Conservation (phyloP, 2,797 vertebrate genomes). For the Coccyzus lansbergi region DNA sequence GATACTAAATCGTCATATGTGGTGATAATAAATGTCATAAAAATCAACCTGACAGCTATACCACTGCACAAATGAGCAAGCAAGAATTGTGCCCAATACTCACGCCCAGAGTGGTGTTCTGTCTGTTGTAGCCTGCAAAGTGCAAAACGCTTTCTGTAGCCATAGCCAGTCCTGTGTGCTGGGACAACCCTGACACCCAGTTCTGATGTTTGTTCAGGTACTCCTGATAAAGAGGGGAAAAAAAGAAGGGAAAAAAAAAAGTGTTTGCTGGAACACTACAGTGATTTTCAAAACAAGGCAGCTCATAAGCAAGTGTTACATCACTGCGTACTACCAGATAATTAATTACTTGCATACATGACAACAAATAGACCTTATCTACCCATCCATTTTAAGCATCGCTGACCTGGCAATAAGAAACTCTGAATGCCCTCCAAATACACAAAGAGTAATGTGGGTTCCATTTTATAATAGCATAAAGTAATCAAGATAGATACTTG, state of each 20-base stretch:
- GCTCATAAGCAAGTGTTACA: not conserved
- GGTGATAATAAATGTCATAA: not conserved
- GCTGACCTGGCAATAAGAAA: not conserved
- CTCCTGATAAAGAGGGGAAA: conserved; percentile 77
- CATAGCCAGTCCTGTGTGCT: conserved; percentile 97
- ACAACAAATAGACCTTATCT: not conserved
- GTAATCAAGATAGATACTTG: not conserved
- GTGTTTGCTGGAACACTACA: not conserved
- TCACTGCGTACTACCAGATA: not conserved
- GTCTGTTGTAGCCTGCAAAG: conserved; percentile 93
- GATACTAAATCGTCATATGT: not conserved
- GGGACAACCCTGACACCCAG: conserved; percentile 93
- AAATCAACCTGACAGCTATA: not conserved
- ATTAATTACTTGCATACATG: not conserved
- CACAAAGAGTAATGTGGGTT: not conserved
- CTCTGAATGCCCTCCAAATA: not conserved
- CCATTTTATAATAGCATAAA: not conserved
- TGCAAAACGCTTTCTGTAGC: conserved; percentile 95
- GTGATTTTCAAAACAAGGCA: not conserved
- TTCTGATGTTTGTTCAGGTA: conserved; percentile 97
- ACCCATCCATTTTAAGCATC: not conserved
- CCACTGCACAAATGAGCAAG: not conserved
- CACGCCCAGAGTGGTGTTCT: conserved; percentile 93
- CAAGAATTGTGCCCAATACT: conserved; percentile 30
- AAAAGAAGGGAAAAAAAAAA: not conserved